Evolutionary conservation across 2,113 vertebrate genomes (phyloP).

Genomic region (Melanostigma gelatinosum): DNA sequence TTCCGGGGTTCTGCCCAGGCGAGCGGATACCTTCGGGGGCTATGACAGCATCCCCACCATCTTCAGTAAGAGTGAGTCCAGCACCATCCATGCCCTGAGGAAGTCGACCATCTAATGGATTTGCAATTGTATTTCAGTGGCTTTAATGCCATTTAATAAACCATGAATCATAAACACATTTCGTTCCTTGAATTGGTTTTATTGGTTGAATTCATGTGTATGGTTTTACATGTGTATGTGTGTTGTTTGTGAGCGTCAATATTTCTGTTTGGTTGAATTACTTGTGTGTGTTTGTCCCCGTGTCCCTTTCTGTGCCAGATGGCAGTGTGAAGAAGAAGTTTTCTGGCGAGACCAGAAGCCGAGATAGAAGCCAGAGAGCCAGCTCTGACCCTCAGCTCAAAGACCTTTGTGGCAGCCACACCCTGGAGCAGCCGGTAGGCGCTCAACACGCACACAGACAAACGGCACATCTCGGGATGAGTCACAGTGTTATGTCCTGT

Average conservation of each 20-base stretch:
- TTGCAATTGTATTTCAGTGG: slow-evolving; percentile 17
- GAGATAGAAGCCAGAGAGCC: slow-evolving; percentile 81
- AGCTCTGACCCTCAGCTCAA: slow-evolving; percentile 84
- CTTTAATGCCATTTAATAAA: slow-evolving; percentile 18
- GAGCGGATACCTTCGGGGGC: slow-evolving; percentile 91
- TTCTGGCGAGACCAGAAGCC: slow-evolving; percentile 73
- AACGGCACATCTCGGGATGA: slow-evolving; percentile 27
- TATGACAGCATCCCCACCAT: slow-evolving; percentile 82
- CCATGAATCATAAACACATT: slow-evolving; percentile 20
- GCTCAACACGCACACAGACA: neutral
- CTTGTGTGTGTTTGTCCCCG: slow-evolving; percentile 24
- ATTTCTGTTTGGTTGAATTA: slow-evolving; percentile 27
- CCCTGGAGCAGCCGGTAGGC: slow-evolving; percentile 75
- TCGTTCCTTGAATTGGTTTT: slow-evolving; percentile 24
- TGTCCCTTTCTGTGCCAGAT: slow-evolving; percentile 72
- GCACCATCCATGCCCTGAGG: neutral
- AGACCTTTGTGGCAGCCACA: slow-evolving; percentile 70
- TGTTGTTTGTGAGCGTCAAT: slow-evolving; percentile 21
- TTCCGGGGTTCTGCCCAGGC: slow-evolving; percentile 74
- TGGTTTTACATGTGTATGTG: neutral
- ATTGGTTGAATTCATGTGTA: neutral
- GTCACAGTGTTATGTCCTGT: slow-evolving; percentile 48
- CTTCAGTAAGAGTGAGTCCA: slow-evolving; percentile 85
- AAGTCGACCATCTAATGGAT: slow-evolving; percentile 33
- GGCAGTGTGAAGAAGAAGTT: slow-evolving; percentile 83